Evolutionary conservation across 2,888 invertebrate species (phyloP), one percentile per base, ranked within the genome.

Genomic region (Octodonta nipae): DNA sequence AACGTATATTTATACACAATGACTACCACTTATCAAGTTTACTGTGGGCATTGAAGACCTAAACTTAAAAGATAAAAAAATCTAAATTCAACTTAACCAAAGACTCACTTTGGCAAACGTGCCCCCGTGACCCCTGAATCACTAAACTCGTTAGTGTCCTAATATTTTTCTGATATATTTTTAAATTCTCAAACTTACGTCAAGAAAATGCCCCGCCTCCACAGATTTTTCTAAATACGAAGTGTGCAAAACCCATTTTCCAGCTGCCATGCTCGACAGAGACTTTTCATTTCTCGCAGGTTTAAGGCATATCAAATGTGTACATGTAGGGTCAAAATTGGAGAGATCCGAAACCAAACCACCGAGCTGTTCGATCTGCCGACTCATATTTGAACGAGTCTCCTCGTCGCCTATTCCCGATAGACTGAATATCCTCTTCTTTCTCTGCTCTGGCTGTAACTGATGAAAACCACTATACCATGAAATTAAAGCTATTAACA

Each of bases 161-260:
- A n/a, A n/a, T n/a, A n/a, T n/a, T n/a, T n/a, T n/a, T n/a, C n/a
- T n/a, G n/a, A n/a, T n/a, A n/a, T n/a, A n/a, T n/a, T n/a, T n/a
- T n/a, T n/a, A n/a, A n/a, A n/a, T n/a, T n/a, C n/a, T n/a, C n/a
- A n/a, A n/a, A n/a, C 64, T 59, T 46, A 83, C 84, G 49, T 73
- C 59, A 3, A 84, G 54, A 51, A 86, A 82, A 36, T 51, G 50
- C 1, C 72, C 71, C 1, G 63, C 64, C 14, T 68, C 64, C 5
- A 71, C 60, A 33, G 80, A 83, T 27, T 78, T 68, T 4, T 73
- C 70, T 2, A 91, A 61, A 50, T 87, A 93, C 0, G 75, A 71
- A 2, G 76, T 70, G 47, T 85, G 83, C n/a, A 92, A 60, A 7
- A 92, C 71, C 89, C 89, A 92, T 48, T 83, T 78, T 11, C 93